Evolutionary conservation across 2,113 vertebrate genomes (phyloP), one percentile per base, ranked within the genome.

Genomic region (Verasper variegatus): DNA sequence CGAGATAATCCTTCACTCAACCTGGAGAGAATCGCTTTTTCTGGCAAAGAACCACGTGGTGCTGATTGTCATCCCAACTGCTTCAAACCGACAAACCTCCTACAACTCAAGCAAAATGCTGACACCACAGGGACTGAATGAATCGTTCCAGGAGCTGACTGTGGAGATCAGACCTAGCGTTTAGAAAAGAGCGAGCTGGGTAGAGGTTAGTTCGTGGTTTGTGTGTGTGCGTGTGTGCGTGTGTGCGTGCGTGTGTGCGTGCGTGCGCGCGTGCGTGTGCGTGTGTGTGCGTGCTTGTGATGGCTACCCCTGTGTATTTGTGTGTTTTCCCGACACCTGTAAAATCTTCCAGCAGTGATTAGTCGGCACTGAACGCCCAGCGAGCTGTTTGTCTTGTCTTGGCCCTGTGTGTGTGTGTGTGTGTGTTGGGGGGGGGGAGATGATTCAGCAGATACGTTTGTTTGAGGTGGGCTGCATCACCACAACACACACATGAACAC

Each of bases 371-470:
- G 65, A 74, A 80, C 77, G 12, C 70, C 66, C 70, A 74, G 74
- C 0, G 13, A 73, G 68, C 51, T 74, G 73, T 21, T 68, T 62
- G 47, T 71, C 35, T 68, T 62, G 47, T 71, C 35, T 40, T 67
- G 66, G 56, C 66, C 14, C 10, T 6, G 31, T 72, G 68, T 82
- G 74, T 78, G 61, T 68, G 62, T 76, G 31, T 31, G 31, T 31
- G 6, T 31, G 27, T 3, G 27, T n/a, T n/a, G 24, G 5, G 6
- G 5, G 31, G 27, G 27, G 73, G 71, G 61, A 65, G 72, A 78
- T 86, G 84, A 86, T 37, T 83, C 84, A 80, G 84, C 84, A 83
- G 65, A 76, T 75, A 23, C 67, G 60, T 27, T 23, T 31, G 74
- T 82, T 73, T 77, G 78, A 76, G 76, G 71, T 79, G 66, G 71